Percentiles rank a stretch among this genome's conserved stretches.
These are phyloP conservation scores for Drosophila tristis DNA, from an alignment of 1,140 invertebrate genomes.

Conservation along the genomic window DNA sequence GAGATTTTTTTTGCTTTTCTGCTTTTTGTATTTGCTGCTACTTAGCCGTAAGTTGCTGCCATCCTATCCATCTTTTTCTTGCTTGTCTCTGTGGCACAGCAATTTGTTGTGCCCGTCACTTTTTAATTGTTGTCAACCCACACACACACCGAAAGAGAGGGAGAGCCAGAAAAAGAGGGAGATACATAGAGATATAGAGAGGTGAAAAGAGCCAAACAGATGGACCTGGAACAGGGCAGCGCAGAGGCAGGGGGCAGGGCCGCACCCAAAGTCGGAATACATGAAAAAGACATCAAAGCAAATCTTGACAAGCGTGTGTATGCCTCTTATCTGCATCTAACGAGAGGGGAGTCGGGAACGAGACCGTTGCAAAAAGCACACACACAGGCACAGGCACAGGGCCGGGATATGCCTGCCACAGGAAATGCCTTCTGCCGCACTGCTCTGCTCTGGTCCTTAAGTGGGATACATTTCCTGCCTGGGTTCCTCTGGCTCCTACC, in stretches of 20 bases:
- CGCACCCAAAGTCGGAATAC: constrained; percentile 64
- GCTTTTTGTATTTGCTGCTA: constrained; percentile 66
- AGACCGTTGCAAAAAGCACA: constrained; percentile 23
- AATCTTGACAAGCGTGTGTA: constrained; percentile 73
- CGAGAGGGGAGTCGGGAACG: neutral
- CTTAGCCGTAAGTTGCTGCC: constrained; percentile 52
- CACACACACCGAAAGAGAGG: constrained; percentile 27
- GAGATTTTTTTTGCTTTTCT: constrained; percentile 22
- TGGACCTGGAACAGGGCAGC: constrained; percentile 37
- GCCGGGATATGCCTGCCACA: constrained; percentile 23
- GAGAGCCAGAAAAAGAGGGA: neutral
- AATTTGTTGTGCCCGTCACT: constrained; percentile 64
- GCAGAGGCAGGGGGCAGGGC: constrained; percentile 3
- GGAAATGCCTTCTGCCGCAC: constrained; percentile 51
- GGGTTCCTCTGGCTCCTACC: neutral
- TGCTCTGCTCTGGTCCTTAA: constrained; percentile 55
- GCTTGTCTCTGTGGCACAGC: neutral
- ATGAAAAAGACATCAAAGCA: constrained; percentile 81
- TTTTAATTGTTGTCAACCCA: constrained; percentile 82
- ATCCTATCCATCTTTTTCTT: neutral
- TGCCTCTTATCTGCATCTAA: constrained; percentile 74
- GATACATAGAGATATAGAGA: neutral
- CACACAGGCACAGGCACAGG: constrained; percentile 23
- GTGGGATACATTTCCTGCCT: constrained; percentile 70
- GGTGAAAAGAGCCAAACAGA: neutral